Evolutionary conservation across 2,797 vertebrate genomes (phyloP).

Genomic region (Falco biarmicus): DNA sequence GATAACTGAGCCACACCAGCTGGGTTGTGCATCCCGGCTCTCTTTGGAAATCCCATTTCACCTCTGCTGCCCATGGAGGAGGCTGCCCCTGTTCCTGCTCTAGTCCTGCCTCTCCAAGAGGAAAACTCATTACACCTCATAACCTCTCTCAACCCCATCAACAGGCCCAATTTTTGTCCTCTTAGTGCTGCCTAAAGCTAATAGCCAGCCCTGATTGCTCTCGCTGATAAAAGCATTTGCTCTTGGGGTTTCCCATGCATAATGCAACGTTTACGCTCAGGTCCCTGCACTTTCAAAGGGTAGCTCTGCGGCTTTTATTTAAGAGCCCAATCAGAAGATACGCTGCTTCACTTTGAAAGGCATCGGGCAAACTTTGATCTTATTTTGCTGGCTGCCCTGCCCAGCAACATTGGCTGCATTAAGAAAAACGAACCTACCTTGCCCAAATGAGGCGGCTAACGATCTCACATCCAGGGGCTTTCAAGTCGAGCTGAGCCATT

Average conservation of each 20-base stretch:
- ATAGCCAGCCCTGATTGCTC: not conserved
- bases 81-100: not conserved
- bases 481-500: not conserved
- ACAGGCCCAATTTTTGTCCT: not conserved
- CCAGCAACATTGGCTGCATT: not conserved
- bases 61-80: not conserved
- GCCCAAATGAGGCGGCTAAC: not conserved
- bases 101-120: not conserved
- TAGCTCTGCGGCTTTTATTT: conserved; percentile 2
- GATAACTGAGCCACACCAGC: not conserved
- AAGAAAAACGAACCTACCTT: not conserved
- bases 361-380: conserved; percentile 46
- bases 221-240: conserved; percentile 42
- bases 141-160: not conserved
- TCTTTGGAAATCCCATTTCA: not conserved
- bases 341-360: not conserved
- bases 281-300: conserved; percentile 24
- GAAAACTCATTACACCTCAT: not conserved
- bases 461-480: not conserved
- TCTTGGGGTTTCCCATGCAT: conserved; percentile 8
- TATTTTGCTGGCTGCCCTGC: not conserved
- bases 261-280: not conserved
- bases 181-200: not conserved
- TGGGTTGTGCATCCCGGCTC: not conserved
- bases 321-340: conserved; percentile 41